A percentile compares a stretch with the other conserved stretches of the same genome.
These are phyloP conservation scores for Thalassoma bifasciatum DNA, from an alignment of 2,113 vertebrate species.

Conservation along the genomic window DNA sequence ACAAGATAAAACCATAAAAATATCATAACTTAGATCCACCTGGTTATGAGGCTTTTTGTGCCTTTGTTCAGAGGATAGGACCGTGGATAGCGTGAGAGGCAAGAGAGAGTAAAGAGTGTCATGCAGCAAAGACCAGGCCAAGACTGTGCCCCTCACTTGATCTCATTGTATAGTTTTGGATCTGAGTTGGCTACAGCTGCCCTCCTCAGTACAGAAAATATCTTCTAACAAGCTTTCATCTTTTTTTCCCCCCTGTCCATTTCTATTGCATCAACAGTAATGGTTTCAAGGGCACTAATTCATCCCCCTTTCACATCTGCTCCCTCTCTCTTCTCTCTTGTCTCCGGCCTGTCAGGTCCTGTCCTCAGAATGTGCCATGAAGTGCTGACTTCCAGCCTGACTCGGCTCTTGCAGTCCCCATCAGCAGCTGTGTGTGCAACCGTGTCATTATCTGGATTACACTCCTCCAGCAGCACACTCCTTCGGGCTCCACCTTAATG, in stretches of 20 bases:
- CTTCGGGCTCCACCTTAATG: conserved; percentile 67
- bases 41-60: no score
- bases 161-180: neutral
- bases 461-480: conserved; percentile 59
- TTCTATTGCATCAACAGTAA: neutral
- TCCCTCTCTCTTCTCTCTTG: neutral
- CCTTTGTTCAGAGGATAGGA: no score
- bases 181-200: neutral
- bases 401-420: conserved; percentile 45
- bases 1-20: no score
- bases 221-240: neutral
- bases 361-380: conserved; percentile 58
- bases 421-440: conserved; percentile 64
- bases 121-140: no score
- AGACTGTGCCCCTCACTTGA: no score
- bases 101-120: no score
- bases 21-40: no score
- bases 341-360: conserved; percentile 71
- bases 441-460: conserved; percentile 78
- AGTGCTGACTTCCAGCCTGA: conserved; percentile 50
- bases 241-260: neutral
- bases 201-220: neutral
- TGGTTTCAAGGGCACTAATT: neutral
- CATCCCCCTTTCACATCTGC: conserved; percentile 28
- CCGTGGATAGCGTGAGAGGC: no score